A percentile compares a stretch with the other conserved stretches of the same genome.
phyloP scores from a whole-genome alignment of 2,888 invertebrate species.

The Drosophila macrospina region DNA sequence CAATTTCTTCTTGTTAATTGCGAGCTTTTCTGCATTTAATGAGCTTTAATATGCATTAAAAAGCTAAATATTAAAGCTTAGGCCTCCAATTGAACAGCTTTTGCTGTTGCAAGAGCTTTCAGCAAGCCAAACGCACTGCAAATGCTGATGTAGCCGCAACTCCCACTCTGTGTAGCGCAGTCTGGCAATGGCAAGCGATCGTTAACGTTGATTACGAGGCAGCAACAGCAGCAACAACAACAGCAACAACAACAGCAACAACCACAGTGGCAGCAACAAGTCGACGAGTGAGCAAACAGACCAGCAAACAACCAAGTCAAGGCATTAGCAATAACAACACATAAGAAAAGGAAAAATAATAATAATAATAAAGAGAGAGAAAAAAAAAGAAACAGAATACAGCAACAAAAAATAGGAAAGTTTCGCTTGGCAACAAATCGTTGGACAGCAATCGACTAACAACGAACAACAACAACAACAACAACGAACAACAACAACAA shows the following conservation, averaged over 20 bases:
- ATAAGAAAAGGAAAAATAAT: constrained; percentile 36
- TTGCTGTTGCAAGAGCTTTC: too few relatives aligned
- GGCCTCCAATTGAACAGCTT: too few relatives aligned
- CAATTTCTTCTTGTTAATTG: too few relatives aligned
- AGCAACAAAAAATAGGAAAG: constrained; percentile 53
- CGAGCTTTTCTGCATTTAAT: too few relatives aligned
- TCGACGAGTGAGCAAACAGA: constrained; percentile 54
- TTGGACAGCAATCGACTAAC: constrained; percentile 50
- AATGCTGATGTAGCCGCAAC: constrained; percentile 23
- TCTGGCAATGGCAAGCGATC: constrained; percentile 64
- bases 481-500: constrained; percentile 29
- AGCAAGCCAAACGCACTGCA: too few relatives aligned
- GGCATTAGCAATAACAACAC: constrained; percentile 55
- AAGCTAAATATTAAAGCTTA: too few relatives aligned
- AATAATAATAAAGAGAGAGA: constrained; percentile 13
- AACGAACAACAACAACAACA: constrained; percentile 30
- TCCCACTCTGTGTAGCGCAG: constrained; percentile 52
- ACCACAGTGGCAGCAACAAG: constrained; percentile 49
- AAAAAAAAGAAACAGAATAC: constrained; percentile 13
- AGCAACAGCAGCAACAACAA: constrained; percentile 33
- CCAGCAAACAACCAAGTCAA: constrained; percentile 58
- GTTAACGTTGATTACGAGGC: constrained; percentile 64
- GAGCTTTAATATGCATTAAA: too few relatives aligned
- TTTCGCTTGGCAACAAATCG: constrained; percentile 67
- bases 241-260: constrained; percentile 25